Percentiles rank a stretch among this genome's conserved stretches.
Evolutionary conservation across 1,140 invertebrate genomes (phyloP).

Genomic region (Lucilia sericata): DNA sequence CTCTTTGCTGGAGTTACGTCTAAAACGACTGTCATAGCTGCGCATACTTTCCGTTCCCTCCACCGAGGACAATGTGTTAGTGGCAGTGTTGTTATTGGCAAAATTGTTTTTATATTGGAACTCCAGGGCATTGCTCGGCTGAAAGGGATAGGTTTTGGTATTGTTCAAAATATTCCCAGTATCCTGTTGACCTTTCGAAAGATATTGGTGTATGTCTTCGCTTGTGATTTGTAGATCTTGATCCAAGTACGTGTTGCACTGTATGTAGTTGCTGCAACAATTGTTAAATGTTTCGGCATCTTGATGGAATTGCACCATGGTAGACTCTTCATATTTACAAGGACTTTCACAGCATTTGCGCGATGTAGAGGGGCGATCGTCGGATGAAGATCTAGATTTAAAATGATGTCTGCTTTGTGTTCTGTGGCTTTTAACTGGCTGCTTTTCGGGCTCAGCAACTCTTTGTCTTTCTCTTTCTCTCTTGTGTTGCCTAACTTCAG

Average conservation of each 20-base stretch:
- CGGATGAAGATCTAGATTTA: conserved; percentile 25
- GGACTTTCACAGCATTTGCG: conserved; percentile 60
- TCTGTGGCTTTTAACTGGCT: background rate
- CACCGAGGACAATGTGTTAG: conserved; percentile 55
- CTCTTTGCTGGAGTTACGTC: conserved; percentile 57
- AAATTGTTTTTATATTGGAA: conserved; percentile 67
- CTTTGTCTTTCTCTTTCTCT: conserved; percentile 11
- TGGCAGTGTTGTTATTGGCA: conserved; percentile 60
- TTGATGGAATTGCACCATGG: conserved; percentile 64
- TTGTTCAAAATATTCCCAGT: conserved; percentile 61
- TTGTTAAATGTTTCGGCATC: conserved; percentile 63
- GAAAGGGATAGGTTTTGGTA: conserved; percentile 65
- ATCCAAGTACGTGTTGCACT: conserved; percentile 65
- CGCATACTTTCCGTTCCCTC: conserved; percentile 61
- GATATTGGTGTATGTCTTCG: conserved; percentile 65
- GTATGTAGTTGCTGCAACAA: conserved; percentile 65
- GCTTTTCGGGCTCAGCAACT: background rate
- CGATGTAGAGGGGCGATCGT: conserved; percentile 41
- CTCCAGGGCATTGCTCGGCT: conserved; percentile 64
- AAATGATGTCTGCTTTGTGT: conserved; percentile 14
- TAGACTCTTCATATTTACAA: conserved; percentile 65
- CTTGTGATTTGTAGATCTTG: conserved; percentile 66
- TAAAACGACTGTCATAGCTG: conserved; percentile 54
- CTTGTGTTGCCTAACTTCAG: conserved; percentile 55
- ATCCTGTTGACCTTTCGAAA: conserved; percentile 61